Evolutionary conservation across 2,113 vertebrate genomes (phyloP).

Genomic region (Calcarius ornatus): DNA sequence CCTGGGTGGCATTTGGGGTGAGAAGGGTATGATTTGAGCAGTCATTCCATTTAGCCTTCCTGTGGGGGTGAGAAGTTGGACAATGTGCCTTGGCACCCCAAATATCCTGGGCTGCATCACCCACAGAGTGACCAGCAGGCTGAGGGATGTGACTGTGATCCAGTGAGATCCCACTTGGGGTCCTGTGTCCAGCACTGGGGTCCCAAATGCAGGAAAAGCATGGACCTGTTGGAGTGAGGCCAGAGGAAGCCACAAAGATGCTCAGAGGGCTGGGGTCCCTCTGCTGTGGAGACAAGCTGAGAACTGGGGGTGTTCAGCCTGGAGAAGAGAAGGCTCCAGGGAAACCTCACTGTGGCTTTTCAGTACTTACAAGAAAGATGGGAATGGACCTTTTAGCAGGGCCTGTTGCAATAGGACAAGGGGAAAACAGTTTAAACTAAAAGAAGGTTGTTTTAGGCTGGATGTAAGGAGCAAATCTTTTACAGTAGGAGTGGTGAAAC

Average conservation of each 20-base stretch:
- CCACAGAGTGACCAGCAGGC: not conserved
- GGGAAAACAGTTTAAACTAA: not conserved
- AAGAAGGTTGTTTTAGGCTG: not conserved
- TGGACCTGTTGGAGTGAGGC: not conserved
- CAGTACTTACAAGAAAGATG: not conserved
- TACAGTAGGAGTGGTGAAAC: not conserved
- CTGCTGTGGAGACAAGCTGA: not conserved
- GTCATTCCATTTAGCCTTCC: not conserved
- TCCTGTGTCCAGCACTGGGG: not conserved
- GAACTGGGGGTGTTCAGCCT: not conserved
- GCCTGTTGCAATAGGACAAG: not conserved
- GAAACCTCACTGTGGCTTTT: not conserved
- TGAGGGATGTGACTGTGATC: fast-evolving
- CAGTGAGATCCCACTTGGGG: not conserved
- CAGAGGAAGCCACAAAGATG: not conserved
- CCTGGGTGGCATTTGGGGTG: not conserved
- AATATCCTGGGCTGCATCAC: not conserved
- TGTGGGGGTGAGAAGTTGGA: not conserved
- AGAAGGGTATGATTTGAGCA: not conserved
- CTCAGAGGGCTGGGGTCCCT: not conserved
- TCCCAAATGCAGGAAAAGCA: too few species aligned
- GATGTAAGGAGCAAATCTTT: not conserved
- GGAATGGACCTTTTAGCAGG: not conserved
- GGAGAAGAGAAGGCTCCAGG: not conserved
- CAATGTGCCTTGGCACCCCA: not conserved